Conservation (phyloP, 2,797 vertebrate species). For the Loriculus beryllinus region DNA sequence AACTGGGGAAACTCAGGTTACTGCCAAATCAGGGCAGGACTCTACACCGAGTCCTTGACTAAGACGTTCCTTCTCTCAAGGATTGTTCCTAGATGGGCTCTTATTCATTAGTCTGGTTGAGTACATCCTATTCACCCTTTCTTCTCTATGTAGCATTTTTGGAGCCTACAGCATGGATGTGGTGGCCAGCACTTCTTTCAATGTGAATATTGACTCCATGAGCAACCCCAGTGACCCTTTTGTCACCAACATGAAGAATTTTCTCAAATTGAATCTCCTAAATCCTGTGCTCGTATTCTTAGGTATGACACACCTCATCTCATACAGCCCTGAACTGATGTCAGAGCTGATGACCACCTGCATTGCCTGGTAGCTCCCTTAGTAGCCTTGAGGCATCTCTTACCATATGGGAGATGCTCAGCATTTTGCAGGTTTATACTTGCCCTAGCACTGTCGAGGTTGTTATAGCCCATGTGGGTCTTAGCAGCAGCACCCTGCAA, state of each 20-base stretch:
- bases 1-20: neutral
- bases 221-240: slow-evolving; percentile 81
- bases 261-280: slow-evolving; percentile 73
- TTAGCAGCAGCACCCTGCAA: neutral
- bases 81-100: neutral
- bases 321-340: neutral
- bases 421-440: neutral
- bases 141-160: slow-evolving; percentile 68
- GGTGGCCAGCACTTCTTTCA: slow-evolving; percentile 80
- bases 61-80: neutral
- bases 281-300: slow-evolving; percentile 61
- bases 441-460: neutral
- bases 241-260: slow-evolving; percentile 79
- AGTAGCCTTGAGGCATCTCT: neutral
- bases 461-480: neutral
- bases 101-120: neutral
- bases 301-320: slow-evolving; percentile 52
- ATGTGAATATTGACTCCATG: slow-evolving; percentile 77
- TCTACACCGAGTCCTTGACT: neutral
- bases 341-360: neutral
- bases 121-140: neutral
- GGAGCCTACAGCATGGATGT: slow-evolving; percentile 84
- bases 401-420: neutral
- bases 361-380: neutral
- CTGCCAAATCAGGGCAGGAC: neutral